These are phyloP conservation scores for Blastomussa wellsi DNA, from an alignment of 92 coral and sea anemone species.

Conservation along the genomic window DNA sequence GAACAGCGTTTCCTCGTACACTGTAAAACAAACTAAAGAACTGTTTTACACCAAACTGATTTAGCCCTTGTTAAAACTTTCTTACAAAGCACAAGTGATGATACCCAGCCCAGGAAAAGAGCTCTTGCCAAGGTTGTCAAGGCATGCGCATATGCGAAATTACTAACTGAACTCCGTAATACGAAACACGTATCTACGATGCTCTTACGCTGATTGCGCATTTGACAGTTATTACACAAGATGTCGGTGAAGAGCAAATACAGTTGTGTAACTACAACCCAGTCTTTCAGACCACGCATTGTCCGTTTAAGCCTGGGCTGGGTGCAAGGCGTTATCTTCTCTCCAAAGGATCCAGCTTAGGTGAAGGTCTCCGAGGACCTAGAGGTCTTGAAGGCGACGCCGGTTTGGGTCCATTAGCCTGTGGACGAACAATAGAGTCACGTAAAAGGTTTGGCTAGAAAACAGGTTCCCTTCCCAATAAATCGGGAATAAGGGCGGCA, in stretches of 20 bases:
- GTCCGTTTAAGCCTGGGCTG: neutral
- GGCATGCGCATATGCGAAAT: too few relatives aligned
- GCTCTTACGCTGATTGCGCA: neutral
- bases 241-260: too few relatives aligned
- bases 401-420: constrained; percentile 35
- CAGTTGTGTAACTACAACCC: neutral
- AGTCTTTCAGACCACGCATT: neutral
- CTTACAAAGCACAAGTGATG: too few relatives aligned
- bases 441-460: neutral
- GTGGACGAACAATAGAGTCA: neutral
- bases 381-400: constrained; percentile 25
- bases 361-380: constrained; percentile 61
- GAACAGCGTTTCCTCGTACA: too few relatives aligned
- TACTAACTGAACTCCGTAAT: neutral
- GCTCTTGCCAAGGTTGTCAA: too few relatives aligned
- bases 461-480: neutral
- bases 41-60: too few relatives aligned
- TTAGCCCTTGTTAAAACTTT: too few relatives aligned
- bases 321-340: constrained; percentile 46
- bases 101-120: too few relatives aligned
- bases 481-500: neutral
- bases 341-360: constrained; percentile 65
- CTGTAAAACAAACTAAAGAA: too few relatives aligned
- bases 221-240: neutral
- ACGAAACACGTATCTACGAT: neutral